A percentile compares a stretch with the other conserved stretches of the same genome.
Evolutionary conservation across 2,113 vertebrate genomes (phyloP).

Genomic region (Carassius gibelio): DNA sequence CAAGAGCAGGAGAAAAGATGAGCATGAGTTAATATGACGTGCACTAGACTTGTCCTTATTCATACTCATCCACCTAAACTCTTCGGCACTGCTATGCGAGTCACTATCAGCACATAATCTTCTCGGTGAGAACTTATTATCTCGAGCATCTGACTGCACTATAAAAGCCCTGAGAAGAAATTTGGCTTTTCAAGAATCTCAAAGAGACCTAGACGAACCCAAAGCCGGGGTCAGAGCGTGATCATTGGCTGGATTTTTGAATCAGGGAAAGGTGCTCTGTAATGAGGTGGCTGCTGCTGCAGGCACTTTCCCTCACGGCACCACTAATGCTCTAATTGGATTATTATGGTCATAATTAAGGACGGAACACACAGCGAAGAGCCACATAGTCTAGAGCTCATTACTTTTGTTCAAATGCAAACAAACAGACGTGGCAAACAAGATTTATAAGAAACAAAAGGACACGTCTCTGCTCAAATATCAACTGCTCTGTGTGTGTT

Average conservation of each 20-base stretch:
- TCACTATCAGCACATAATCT: neutral
- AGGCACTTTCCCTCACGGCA: neutral
- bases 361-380: slow-evolving; percentile 25
- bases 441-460: slow-evolving; percentile 32
- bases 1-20: neutral
- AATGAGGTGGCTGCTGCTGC: slow-evolving; percentile 16
- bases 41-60: neutral
- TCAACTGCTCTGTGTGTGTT: neutral
- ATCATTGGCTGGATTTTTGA: neutral
- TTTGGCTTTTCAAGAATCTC: neutral
- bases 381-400: slow-evolving; percentile 30
- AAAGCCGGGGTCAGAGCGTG: neutral
- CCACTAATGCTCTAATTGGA: slow-evolving; percentile 36
- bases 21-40: neutral
- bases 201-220: neutral
- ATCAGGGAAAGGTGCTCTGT: slow-evolving; percentile 21
- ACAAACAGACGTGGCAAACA: slow-evolving; percentile 35
- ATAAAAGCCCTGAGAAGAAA: neutral
- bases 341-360: slow-evolving; percentile 38
- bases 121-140: slow-evolving; percentile 1
- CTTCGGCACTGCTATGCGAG: neutral
- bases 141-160: neutral
- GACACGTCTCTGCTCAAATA: slow-evolving; percentile 18
- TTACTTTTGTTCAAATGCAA: slow-evolving; percentile 44
- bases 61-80: no score